Percentiles rank a stretch among this genome's conserved stretches.
Conservation (phyloP, 2,113 vertebrate species). For the Seriola aureovittata region DNA sequence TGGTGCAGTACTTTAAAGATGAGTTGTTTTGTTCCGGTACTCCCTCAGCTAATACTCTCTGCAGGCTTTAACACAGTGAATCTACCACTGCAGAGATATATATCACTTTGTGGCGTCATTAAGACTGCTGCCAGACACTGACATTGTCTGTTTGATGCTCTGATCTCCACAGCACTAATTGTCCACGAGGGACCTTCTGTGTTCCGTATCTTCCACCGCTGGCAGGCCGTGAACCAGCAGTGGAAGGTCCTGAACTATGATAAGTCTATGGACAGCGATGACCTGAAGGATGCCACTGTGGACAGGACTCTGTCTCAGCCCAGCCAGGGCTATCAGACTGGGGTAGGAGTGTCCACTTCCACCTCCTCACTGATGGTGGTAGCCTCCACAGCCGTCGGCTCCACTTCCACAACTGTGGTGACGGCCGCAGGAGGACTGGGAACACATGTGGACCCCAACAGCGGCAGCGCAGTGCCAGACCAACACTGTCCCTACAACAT, state of each 20-base stretch:
- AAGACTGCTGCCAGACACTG: conserved; percentile 49
- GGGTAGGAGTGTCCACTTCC: conserved; percentile 81
- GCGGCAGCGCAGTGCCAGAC: conserved; percentile 87
- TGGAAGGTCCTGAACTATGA: conserved; percentile 99
- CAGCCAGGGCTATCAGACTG: conserved; percentile 83
- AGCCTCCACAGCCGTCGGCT: conserved; percentile 81
- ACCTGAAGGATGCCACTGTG: conserved; percentile 87
- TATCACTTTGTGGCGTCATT: conserved; percentile 53
- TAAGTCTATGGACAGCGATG: conserved; percentile 94
- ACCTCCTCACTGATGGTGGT: conserved; percentile 87
- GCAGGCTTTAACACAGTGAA: conserved; percentile 36
- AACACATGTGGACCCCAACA: conserved; percentile 75
- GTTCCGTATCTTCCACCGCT: conserved; percentile 98
- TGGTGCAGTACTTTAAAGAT: conserved; percentile 46
- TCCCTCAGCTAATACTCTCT: conserved; percentile 44
- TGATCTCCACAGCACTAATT: conserved; percentile 90
- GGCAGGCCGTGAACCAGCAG: conserved; percentile 99
- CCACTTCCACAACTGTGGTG: conserved; percentile 62
- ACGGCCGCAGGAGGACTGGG: conserved; percentile 74
- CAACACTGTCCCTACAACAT: conserved; percentile 98
- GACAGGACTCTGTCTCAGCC: conserved; percentile 90
- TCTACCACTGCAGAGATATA: conserved; percentile 47
- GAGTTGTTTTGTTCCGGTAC: conserved; percentile 51
- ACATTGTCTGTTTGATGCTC: conserved; percentile 63
- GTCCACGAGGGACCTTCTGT: conserved; percentile 98